Percentiles rank a stretch among this genome's conserved stretches.
Conservation (phyloP, 2,113 vertebrate genomes). For the Sardina pilchardus region DNA sequence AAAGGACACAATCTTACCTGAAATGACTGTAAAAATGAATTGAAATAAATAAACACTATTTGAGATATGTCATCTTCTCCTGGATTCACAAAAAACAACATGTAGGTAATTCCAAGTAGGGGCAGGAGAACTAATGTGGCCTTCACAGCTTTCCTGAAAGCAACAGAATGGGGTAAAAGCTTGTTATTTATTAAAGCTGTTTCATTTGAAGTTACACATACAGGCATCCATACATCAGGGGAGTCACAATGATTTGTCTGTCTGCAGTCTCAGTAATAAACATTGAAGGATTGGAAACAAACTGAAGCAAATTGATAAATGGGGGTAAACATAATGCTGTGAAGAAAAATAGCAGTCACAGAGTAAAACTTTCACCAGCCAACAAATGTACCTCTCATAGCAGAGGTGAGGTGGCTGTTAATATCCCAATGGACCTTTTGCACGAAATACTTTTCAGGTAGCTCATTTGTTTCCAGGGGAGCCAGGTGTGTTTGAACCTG, state of each 20-base stretch:
- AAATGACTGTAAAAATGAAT: slow-evolving; percentile 97
- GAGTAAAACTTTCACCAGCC: background rate
- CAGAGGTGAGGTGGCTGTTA: background rate
- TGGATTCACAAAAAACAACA: slow-evolving; percentile 97
- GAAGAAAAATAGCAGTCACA: background rate
- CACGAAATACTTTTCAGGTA: no score
- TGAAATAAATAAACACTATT: slow-evolving; percentile 98
- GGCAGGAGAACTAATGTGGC: slow-evolving; percentile 92
- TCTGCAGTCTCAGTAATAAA: background rate
- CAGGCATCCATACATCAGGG: background rate
- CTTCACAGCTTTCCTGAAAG: slow-evolving; percentile 92
- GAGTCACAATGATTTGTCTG: background rate
- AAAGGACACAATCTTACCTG: slow-evolving; percentile 78
- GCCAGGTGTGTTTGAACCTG: no score
- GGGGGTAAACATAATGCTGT: background rate
- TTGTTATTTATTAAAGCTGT: background rate
- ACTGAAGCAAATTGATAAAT: background rate
- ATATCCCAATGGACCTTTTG: background rate
- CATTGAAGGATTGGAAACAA: background rate
- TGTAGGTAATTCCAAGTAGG: slow-evolving; percentile 94
- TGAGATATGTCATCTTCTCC: slow-evolving; percentile 95
- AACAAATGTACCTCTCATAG: background rate
- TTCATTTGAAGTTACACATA: background rate
- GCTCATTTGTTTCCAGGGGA: no score
- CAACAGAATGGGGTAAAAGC: background rate